A percentile compares a stretch with the other conserved stretches of the same genome.
Conservation (phyloP, 2,113 vertebrate species). For the Pteronura brasiliensis region DNA sequence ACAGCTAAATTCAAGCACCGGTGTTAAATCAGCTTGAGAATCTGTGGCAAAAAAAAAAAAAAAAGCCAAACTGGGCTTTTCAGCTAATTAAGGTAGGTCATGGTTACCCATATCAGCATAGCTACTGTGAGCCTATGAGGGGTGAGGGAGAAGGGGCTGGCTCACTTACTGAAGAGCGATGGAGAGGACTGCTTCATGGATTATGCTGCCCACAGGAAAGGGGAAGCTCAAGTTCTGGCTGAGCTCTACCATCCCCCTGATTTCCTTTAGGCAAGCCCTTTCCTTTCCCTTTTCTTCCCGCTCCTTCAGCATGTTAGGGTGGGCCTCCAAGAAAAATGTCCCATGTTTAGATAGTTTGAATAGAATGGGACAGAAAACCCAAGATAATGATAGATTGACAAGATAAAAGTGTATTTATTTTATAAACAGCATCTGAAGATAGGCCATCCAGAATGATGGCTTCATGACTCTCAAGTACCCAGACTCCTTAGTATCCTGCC, state of each 20-base stretch:
- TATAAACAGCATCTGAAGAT: not conserved
- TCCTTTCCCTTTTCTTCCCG: not conserved
- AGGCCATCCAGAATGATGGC: not conserved
- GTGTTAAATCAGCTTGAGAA: not conserved
- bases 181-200: rapidly evolving
- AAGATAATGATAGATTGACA: not conserved
- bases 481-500: not conserved
- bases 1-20: not conserved
- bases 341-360: not conserved
- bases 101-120: rapidly evolving
- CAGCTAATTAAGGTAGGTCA: not conserved
- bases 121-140: not conserved
- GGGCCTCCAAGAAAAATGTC: not conserved
- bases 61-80: not conserved
- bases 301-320: not conserved
- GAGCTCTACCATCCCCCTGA: not conserved
- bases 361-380: not conserved
- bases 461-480: not conserved
- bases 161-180: rapidly evolving
- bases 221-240: not conserved
- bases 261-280: not conserved
- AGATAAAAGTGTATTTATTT: not conserved
- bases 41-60: not conserved
- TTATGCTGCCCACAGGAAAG: not conserved
- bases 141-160: not conserved